Evolutionary conservation across 2,888 invertebrate species (phyloP), one percentile per base, ranked within the genome.

Genomic region (Acleris holmiana): DNA sequence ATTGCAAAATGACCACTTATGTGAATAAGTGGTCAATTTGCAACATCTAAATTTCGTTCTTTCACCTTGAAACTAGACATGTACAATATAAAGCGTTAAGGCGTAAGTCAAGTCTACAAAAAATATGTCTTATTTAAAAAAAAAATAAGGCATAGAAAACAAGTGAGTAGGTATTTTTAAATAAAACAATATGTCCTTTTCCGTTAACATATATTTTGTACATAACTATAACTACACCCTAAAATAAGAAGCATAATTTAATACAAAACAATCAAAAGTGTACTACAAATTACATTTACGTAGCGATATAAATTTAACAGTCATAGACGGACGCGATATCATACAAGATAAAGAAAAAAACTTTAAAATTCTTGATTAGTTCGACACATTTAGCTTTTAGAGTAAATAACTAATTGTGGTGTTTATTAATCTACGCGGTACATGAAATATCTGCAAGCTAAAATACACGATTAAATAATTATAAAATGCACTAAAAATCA

Each of bases 171-270:
- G 35, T 35, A 35, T 35, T 35, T 35, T 46, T 60, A 25, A 13
- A 29, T 19, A 17, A 60, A 65, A 61, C 40, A 57, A 53, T 4
- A n/a, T 4, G 8, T 60, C 23, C 57, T 57, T 57, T 35, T 35
- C 35, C 35, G 4, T 66, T 61, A 66, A 67, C 62, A 58, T 67
- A 62, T 62, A 67, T 62, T 60, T 53, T 62, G 53, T 67, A 62
- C 56, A 62, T 49, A 57, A 53, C 57, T 67, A 48, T 61, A 29
- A 58, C 60, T 60, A 65, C 41, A 46, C 17, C 48, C 60, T 65
- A 65, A 66, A 51, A 62, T 47, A 35, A 66, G 66, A 66, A 62
- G 62, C 66, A 54, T 66, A 66, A 55, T 61, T 48, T 41, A 54
- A 67, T 62, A 67, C 49, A 62, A 67, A 61, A 61, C 18, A 55